Base-by-base conservation (phyloP, 1,140 invertebrate genomes). In the Drusus annulatus region DNA sequence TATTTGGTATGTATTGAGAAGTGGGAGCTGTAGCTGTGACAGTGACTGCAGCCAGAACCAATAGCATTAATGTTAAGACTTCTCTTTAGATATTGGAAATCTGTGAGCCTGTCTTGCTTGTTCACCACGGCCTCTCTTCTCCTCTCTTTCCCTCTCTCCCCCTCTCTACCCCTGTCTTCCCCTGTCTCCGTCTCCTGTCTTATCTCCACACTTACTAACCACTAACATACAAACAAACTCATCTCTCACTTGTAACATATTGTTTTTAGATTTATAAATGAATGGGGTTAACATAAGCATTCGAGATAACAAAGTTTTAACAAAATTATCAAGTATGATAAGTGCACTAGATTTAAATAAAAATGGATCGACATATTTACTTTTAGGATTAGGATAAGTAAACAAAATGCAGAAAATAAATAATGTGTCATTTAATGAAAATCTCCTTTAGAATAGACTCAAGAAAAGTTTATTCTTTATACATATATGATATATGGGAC, bases 381-480 rank as follows among this genome's bases (percentile, higher is more conserved):
- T 69, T 8, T 51, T 73, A 74, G 54, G n/a, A 8, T 80, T 76
- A 73, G 52, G 13, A 5, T 80, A 80, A 75, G 79, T 80, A 80
- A 80, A 80, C 63, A n/a, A 75, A 80, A 80, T 76, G 69, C 62
- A 51, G 25, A 73, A 56, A 71, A 52, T 45, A 51, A 23, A 28
- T 73, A 69, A 25, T n/a, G 21, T 63, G 77, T 73, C 51, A 60
- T 71, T 71, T 71, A 56, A 79, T 73, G 63, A 78, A 76, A 76
- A 63, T 63, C 36, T 63, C 60, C 17, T 28, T 10, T 75, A 58
- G 75, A 51, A 65, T 60, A 65, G 77, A 79, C 58, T 71, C 50
- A 58, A 68, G 16, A 87, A 89, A 84, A 89, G 87, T 77, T 89
- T 88, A 6, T 88, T 89, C 80, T 88, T 86, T 71, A 85, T 87